Evolutionary conservation across 1,140 invertebrate genomes (phyloP), one percentile per base, ranked within the genome.

Genomic region (Nephotettix cincticeps): DNA sequence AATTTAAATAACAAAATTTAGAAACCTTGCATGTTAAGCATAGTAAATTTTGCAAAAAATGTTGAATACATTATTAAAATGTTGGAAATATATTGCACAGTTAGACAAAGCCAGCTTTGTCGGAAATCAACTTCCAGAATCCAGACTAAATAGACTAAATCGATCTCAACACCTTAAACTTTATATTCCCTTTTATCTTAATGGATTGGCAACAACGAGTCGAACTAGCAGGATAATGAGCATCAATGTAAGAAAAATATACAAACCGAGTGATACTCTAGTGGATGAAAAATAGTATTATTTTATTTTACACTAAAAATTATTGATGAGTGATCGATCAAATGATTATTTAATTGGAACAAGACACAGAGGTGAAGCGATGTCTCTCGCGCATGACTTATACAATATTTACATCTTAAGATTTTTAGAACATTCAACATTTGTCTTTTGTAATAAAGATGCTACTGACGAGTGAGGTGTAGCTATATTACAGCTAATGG

Each of bases 1-100:
- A n/a, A n/a, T n/a, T n/a, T n/a, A n/a, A n/a, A n/a, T n/a, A n/a
- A n/a, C n/a, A n/a, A n/a, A n/a, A n/a, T n/a, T n/a, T n/a, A n/a
- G n/a, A n/a, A n/a, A n/a, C n/a, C n/a, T n/a, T n/a, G n/a, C n/a
- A n/a, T n/a, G n/a, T n/a, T n/a, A n/a, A n/a, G n/a, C n/a, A n/a
- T n/a, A n/a, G 14, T 36, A 36, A 36, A 36, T 36, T 36, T 4
- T 36, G 4, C 4, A 14, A 6, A 36, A 36, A 36, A 36, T 14
- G 14, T 36, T 51, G n/a, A 51, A 51, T 51, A 51, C 47, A 51
- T 51, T 51, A 51, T 51, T 51, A n/a, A 51, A 51, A 51, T 51
- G 47, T n/a, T 19, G 21, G 6, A 36, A 14, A 36, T 6, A 36
- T 36, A 36, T 36, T 4, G 32, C 32, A 36, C 4, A 36, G 32